Base-by-base conservation (phyloP, 2,113 vertebrate genomes). In the Chionodraco myersi region DNA sequence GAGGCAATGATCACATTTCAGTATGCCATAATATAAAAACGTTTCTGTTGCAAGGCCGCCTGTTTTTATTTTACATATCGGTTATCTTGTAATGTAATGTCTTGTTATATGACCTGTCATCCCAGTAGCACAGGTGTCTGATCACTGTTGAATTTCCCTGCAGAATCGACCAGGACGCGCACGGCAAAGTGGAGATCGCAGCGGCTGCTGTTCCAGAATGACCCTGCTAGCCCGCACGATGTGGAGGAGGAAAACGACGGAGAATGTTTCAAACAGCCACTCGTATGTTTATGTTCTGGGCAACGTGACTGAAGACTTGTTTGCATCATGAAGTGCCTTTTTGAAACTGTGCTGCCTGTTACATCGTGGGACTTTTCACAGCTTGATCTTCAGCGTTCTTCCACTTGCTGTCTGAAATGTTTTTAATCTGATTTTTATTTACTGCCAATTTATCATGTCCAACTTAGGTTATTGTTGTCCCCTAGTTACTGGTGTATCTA, bases 81-180 rank as follows among this genome's bases (percentile, higher is more conserved):
- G 14, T 34, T 41, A 30, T 26, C 34, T 6, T 15, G 65, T 65
- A 26, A 26, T 26, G 26, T 26, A 26, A 26, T 26, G 26, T 26
- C 26, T 26, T 15, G 65, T 65, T 44, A 8, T 26, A 34, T 12
- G 4, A 3, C 4, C 2, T 45, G 4, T 11, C 34, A 15, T 16
- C 58, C 18, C 23, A 49, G 68, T 66, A 51, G 9, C 23, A 34
- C 64, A 70, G 44, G 9, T 18, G 23, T 48, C 58, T 78, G 16
- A 77, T 66, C 10, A 48, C 72, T 74, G 7, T 89, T 68, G 3
- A 62, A 26, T 78, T 5, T 95, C 72, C 92, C 72, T 80, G 83
- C 95, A 99, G 98, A 91, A 93, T 97, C 80, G 98, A 99, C 92
- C 95, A 95, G 92, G 96, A 97, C 48, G 91, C 96, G 92, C 96